phyloP scores from a whole-genome alignment of 2,113 vertebrate species.

The Planiliza haematocheilus region DNA sequence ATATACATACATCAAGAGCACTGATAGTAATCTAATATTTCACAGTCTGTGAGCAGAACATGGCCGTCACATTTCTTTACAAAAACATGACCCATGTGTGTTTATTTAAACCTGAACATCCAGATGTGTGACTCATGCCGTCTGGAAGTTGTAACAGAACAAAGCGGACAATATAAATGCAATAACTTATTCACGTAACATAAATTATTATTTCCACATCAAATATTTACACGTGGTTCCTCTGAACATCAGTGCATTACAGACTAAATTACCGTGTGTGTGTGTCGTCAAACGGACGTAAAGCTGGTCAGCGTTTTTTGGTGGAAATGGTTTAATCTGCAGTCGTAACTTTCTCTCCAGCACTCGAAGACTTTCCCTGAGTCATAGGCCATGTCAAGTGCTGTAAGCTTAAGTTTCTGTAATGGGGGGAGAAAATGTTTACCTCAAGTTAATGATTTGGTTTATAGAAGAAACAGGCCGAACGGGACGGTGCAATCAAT shows the following conservation, averaged over 20 bases:
- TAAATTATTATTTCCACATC: constrained; percentile 70
- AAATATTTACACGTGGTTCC: constrained; percentile 73
- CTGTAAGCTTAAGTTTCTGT: constrained; percentile 8
- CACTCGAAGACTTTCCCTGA: constrained; percentile 48
- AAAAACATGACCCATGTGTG: constrained; percentile 53
- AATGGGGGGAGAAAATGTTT: not conserved
- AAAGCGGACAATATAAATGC: constrained; percentile 54
- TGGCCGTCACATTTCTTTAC: constrained; percentile 29
- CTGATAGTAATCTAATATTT: constrained; percentile 28
- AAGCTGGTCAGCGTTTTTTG: not conserved
- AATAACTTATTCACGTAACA: constrained; percentile 73
- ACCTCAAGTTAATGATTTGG: constrained; percentile 12
- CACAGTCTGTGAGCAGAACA: constrained; percentile 39
- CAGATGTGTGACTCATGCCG: constrained; percentile 57
- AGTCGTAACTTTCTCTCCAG: constrained; percentile 15
- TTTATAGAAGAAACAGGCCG: constrained; percentile 5
- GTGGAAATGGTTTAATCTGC: constrained; percentile 4
- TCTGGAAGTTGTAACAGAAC: constrained; percentile 49
- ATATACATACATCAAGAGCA: constrained; percentile 29
- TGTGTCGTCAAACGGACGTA: not conserved
- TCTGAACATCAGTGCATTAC: constrained; percentile 75
- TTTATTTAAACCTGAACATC: constrained; percentile 50
- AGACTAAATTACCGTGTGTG: constrained; percentile 37
- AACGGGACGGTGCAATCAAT: not conserved
- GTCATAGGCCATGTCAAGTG: constrained; percentile 39